These are phyloP conservation scores for Drosophila arizonae DNA, from an alignment of 1,140 invertebrate genomes.

Conservation along the genomic window DNA sequence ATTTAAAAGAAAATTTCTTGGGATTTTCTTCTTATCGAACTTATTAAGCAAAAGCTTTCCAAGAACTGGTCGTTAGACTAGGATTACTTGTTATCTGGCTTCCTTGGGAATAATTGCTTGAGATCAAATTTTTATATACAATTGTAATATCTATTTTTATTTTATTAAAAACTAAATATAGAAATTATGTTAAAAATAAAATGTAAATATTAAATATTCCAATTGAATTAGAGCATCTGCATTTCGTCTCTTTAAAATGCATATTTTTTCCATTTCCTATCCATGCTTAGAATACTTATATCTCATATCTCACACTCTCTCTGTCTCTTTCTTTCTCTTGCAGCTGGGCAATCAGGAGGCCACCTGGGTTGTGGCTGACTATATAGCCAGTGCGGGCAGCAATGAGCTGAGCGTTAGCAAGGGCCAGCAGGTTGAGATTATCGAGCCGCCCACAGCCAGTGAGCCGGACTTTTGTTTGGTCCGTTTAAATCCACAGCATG, in stretches of 20 bases:
- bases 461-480: conserved; percentile 87
- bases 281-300: conserved; percentile 42
- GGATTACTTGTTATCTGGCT: too few relatives aligned
- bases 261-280: conserved; percentile 19
- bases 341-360: conserved; percentile 89
- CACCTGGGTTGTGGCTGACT: conserved; percentile 94
- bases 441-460: conserved; percentile 87
- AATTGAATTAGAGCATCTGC: not conserved
- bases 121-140: too few relatives aligned
- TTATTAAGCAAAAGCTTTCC: too few relatives aligned
- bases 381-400: conserved; percentile 87
- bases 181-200: too few relatives aligned
- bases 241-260: not conserved
- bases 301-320: conserved; percentile 18
- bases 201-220: too few relatives aligned
- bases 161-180: too few relatives aligned
- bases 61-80: too few relatives aligned
- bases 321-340: conserved; percentile 45
- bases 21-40: too few relatives aligned
- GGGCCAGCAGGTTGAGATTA: conserved; percentile 95
- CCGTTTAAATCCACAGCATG: conserved; percentile 84
- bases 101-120: too few relatives aligned
- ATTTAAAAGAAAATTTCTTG: too few relatives aligned
- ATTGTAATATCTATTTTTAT: too few relatives aligned
- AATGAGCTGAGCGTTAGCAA: conserved; percentile 91